Evolutionary conservation across 2,888 invertebrate species (phyloP).

Genomic region (Theretra japonica): DNA sequence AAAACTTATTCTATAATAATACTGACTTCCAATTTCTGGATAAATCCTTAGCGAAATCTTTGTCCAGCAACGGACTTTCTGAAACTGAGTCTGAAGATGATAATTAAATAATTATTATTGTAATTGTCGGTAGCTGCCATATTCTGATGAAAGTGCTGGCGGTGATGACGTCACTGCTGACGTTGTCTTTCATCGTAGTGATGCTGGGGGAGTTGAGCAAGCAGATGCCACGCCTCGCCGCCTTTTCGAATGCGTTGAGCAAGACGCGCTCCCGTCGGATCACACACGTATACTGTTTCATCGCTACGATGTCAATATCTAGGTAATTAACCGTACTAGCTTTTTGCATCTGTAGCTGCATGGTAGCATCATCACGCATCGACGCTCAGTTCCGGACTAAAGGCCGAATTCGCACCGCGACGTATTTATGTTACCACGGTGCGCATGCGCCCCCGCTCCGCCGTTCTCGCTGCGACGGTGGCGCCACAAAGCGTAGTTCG

Average conservation of each 20-base stretch:
- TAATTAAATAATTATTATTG: neutral
- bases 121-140: slow-evolving; percentile 77
- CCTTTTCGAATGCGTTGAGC: slow-evolving; percentile 89
- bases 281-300: slow-evolving; percentile 91
- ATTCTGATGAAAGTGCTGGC: slow-evolving; percentile 85
- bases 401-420: too few species aligned
- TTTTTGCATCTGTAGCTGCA: too few species aligned
- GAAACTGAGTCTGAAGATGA: too few species aligned
- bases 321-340: too few species aligned
- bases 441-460: too few species aligned
- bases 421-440: too few species aligned
- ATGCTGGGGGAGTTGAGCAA: slow-evolving; percentile 94
- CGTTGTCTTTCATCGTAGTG: slow-evolving; percentile 89
- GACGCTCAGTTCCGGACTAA: too few species aligned
- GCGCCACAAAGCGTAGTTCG: too few species aligned
- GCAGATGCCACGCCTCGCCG: slow-evolving; percentile 87
- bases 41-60: neutral
- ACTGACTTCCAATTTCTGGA: too few species aligned
- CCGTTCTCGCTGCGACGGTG: too few species aligned
- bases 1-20: slow-evolving; percentile 46
- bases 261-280: slow-evolving; percentile 90
- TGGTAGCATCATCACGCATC: too few species aligned
- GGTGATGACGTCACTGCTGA: slow-evolving; percentile 88
- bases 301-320: slow-evolving; percentile 88
- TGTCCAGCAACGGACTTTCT: too few species aligned